phyloP scores from a whole-genome alignment of 2,888 invertebrate genomes.

The Neoscelio sp. region DNA sequence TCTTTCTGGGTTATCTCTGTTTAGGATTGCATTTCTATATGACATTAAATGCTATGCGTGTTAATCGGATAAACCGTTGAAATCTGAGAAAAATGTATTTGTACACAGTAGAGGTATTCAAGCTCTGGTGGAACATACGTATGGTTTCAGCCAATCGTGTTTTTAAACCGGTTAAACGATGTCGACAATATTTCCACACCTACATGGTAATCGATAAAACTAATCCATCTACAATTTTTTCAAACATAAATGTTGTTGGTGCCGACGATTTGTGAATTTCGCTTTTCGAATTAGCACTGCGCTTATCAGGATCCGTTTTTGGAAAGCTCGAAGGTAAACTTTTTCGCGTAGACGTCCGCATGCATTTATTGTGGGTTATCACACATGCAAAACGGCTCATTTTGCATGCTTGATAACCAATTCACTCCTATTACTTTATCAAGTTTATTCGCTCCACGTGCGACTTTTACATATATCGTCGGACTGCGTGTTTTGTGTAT shows the following conservation, averaged over 20 bases:
- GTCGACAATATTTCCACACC: conserved; percentile 28
- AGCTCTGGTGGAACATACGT: conserved; percentile 6
- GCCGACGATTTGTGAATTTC: conserved; percentile 49
- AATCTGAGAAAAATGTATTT: conserved; percentile 68
- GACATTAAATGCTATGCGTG: conserved; percentile 34
- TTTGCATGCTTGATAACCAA: conserved; percentile 53
- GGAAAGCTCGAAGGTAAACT: conserved; percentile 13
- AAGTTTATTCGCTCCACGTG: conserved; percentile 56
- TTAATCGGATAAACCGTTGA: conserved; percentile 72
- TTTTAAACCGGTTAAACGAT: conserved; percentile 6
- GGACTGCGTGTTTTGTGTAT: conserved; percentile 47
- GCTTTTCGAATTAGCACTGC: conserved; percentile 20
- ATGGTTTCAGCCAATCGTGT: conserved; percentile 1
- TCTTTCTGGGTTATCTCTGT: conserved; percentile 22
- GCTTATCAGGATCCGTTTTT: conserved; percentile 14
- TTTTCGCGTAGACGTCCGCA: not conserved
- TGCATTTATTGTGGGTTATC: conserved; percentile 37
- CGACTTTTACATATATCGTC: conserved; percentile 28
- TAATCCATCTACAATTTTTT: conserved; percentile 59
- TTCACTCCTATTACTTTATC: conserved; percentile 58
- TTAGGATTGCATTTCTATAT: conserved; percentile 20
- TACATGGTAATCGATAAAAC: conserved; percentile 53
- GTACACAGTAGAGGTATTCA: not conserved
- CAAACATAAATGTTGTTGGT: conserved; percentile 15
- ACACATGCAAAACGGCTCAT: conserved; percentile 43